Base-by-base conservation (phyloP, 2,888 invertebrate genomes). In the Caradrina clavipalpis region DNA sequence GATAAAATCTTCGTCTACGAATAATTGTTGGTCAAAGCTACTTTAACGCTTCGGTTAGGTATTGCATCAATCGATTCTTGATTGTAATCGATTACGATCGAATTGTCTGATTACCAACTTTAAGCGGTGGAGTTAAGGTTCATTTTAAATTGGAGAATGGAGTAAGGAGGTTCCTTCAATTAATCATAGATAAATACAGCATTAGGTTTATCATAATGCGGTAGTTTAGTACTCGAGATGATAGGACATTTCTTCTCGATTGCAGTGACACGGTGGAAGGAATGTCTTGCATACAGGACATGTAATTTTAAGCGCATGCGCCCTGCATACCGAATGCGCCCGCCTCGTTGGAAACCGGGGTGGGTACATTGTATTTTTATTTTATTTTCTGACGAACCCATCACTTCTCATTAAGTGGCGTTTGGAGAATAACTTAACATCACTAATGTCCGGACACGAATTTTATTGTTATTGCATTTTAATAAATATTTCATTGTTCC, bases 391-490 rank as follows among this genome's bases (percentile, higher is more conserved):
- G 93, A 94, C 88, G 94, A 96, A 95, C 95, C 93, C 96, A 96
- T 96, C 95, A 95, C 92, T 96, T 96, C 96, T 96, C 95, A 96
- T 96, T 96, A 96, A 96, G 91, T 93, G 93, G 93, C 95, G 95
- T 95, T 95, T 93, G 92, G 90, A 95, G 96, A 96, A 96, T 96
- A 96, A 94, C 88, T 96, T 96, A 93, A 90, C 95, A 95, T 96
- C 88, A 78, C 89, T 95, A 95, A 95, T 95, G 95, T 95, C 94
- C 94, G 95, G 95, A 94, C 95, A 95, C 91, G 93, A 94, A 93
- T 95, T 95, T 95, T 95, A 95, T 96, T 95, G 95, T 95, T 96
- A 96, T 95, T 93, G 94, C 95, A 94, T 96, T 95, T 95, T 95
- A 96, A 96, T 95, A 93, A 93, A 94, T 92, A n/a, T 89, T 90